Base-by-base conservation (phyloP, 2,888 invertebrate genomes). In the Euspilapteryx auroguttella region DNA sequence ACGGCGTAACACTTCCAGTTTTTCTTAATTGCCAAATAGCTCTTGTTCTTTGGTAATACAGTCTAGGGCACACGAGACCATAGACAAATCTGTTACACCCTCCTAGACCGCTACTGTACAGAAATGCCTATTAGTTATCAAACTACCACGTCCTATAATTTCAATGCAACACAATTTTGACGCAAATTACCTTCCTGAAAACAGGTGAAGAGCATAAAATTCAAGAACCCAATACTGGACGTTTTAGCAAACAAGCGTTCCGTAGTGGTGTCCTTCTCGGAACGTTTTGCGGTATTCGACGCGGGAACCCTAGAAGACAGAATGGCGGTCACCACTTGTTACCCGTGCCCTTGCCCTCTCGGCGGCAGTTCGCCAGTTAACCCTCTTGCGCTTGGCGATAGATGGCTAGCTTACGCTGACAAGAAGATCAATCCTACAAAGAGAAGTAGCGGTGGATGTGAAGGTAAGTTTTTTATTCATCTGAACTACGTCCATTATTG, bases 201-300 rank as follows among this genome's bases (percentile, higher is more conserved):
- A 64, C 54, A 89, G 80, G 85, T 89, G 10, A 94, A 94, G 57
- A 88, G 86, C 50, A 90, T 94, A 41, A 93, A 94, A 64, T 96
- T 94, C 75, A 94, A 93, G 71, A 92, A 87, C 57, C 86, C 87
- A 1, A 87, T 96, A 28, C 79, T 89, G 44, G 94, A 94, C 53
- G 87, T 96, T 34, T 61, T 89, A 39, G 90, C 91, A n/a, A 95
- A 94, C 69, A 86, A 87, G 42, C 83, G 89, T 33, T 91, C 91
- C 7, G 81, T 97, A 25, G 89, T 90, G 10, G 86, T 94, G 2
- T 87, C 92, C 0, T 95, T 96, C 63, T 79, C 86, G 27, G 95
- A 95, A 64, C 85, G 89, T 34, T 87, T 96, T 39, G 92, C 94
- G 0, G 87, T 95, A 8, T 94, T 95, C 59, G 94, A 94, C 68